phyloP scores from a whole-genome alignment of 2,888 invertebrate genomes.

The Coecobrya sp. region DNA sequence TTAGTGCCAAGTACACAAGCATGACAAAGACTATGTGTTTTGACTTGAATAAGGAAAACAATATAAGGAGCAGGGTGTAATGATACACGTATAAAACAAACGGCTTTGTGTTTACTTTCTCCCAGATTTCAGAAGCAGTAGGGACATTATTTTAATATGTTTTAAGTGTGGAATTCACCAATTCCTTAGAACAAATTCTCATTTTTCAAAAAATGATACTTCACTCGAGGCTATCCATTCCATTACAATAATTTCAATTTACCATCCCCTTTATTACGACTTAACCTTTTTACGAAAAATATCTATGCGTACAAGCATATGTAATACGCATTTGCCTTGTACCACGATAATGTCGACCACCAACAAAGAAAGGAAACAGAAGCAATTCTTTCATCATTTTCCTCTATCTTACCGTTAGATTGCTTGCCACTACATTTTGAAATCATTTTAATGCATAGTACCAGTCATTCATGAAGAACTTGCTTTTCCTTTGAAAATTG shows the following conservation, averaged over 20 bases:
- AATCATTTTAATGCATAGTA: background rate
- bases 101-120: background rate
- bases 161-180: background rate
- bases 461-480: background rate
- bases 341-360: background rate
- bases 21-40: background rate
- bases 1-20: background rate
- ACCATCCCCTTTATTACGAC: constrained; percentile 50
- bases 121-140: background rate
- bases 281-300: constrained; percentile 13
- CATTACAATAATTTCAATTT: constrained; percentile 84
- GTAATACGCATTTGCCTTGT: background rate
- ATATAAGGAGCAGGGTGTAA: background rate
- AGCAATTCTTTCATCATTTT: background rate
- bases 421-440: background rate
- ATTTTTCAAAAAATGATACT: constrained; percentile 84
- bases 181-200: constrained; percentile 29
- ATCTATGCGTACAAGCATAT: constrained; percentile 1
- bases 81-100: background rate
- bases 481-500: background rate
- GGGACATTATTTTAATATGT: background rate
- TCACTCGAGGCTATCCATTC: constrained; percentile 83
- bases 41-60: background rate
- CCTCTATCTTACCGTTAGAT: background rate
- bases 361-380: constrained; percentile 16